Base-by-base conservation (phyloP, 1,140 invertebrate species). In the Bombus sylvicola region DNA sequence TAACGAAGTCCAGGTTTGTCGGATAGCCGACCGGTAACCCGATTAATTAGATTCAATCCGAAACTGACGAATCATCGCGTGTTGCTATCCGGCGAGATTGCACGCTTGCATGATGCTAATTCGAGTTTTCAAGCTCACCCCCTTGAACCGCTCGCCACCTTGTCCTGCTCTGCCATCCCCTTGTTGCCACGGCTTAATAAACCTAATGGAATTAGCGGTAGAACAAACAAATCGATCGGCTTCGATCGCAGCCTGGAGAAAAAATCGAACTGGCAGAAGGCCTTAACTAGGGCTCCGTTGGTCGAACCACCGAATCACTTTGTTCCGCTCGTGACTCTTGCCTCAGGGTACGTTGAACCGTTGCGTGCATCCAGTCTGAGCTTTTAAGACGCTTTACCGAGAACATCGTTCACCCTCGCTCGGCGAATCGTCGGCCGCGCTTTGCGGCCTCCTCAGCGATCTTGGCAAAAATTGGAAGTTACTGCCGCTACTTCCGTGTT, bases 21-120 rank as follows among this genome's bases (percentile, higher is more conserved):
- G 81, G 34, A 68, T 47, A 79, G 53, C 28, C 68, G 22, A 18
- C 39, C 68, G 83, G 57, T 28, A 85, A 66, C 76, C 68, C 69
- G 69, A 81, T 85, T 85, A 87, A 85, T 87, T 85, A 87, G 83
- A 87, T 81, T 87, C 75, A 82, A 76, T 83, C 81, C 59, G n/a
- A 73, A 88, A 88, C 83, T 72, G 84, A 88, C 78, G 77, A 80
- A 76, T 31, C 74, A 88, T 88, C 87, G 87, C 87, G 87, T 86
- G 87, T 81, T 59, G 80, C 78, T 77, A 74, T 77, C 47, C 47
- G 6, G 47, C 74, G 28, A 85, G 41, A 76, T 83, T 57, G 81
- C 66, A 62, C 34, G 74, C 68, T 87, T n/a, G 86, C 81, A 64
- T 57, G 82, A 79, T 87, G 62, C 86, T 73, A 80, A 74, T 74